Percentiles rank a stretch among this genome's conserved stretches.
phyloP scores from a whole-genome alignment of 2,113 vertebrate species.

The Antennarius striatus region DNA sequence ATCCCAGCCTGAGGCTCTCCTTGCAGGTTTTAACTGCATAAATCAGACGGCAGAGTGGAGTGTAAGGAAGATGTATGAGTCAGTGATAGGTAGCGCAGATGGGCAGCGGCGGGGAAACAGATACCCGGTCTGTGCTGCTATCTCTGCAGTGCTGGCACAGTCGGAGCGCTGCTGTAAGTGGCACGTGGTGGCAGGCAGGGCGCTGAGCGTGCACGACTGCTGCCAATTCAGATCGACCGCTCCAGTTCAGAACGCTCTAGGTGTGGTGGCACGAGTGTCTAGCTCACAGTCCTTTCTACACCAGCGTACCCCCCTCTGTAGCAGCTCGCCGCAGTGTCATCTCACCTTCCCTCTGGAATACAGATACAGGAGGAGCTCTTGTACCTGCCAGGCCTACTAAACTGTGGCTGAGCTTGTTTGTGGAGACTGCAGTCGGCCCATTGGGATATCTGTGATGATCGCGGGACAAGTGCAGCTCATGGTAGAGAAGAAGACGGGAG shows the following conservation, averaged over 20 bases:
- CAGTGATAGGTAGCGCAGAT: constrained; percentile 48
- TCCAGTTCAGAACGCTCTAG: constrained; percentile 18
- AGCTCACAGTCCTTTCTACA: constrained; percentile 32
- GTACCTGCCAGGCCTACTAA: constrained; percentile 39
- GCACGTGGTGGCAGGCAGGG: constrained; percentile 39
- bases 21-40: not conserved
- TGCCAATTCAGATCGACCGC: constrained; percentile 47
- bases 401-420: constrained; percentile 39
- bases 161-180: constrained; percentile 36
- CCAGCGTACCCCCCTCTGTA: constrained; percentile 32
- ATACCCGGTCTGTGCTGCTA: constrained; percentile 16
- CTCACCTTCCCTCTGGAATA: constrained; percentile 49
- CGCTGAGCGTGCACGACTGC: constrained; percentile 39
- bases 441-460: constrained; percentile 31
- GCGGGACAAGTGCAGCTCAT: constrained; percentile 18
- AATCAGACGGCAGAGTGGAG: constrained; percentile 1
- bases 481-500: constrained; percentile 26
- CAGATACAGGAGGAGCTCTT: constrained; percentile 35
- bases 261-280: constrained; percentile 29
- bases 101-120: constrained; percentile 23
- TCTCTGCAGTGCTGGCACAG: constrained; percentile 56
- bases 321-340: constrained; percentile 32
- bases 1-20: too few relatives aligned
- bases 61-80: constrained; percentile 55
- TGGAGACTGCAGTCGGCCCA: constrained; percentile 34